Evolutionary conservation across 2,888 invertebrate species (phyloP).

Genomic region (Nephrotoma flavescens): DNA sequence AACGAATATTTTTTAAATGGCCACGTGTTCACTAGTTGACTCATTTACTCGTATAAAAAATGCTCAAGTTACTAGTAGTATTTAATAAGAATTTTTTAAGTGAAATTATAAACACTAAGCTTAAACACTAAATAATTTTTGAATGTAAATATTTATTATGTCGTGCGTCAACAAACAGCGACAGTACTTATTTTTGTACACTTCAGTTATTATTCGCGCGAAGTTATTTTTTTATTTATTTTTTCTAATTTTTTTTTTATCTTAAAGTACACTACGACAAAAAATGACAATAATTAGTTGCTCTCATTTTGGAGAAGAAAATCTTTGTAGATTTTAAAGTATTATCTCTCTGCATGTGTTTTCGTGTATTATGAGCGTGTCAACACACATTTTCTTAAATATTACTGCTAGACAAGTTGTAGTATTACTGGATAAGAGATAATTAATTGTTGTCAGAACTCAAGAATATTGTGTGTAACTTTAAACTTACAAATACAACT

Average conservation of each 20-base stretch:
- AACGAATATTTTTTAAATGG: background rate
- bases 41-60: background rate
- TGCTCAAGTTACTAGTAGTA: background rate
- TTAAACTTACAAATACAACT: too few relatives aligned
- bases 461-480: too few relatives aligned
- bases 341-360: background rate
- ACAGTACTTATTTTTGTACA: background rate
- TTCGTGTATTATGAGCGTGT: background rate
- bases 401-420: background rate
- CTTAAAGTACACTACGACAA: background rate
- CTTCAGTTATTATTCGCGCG: background rate
- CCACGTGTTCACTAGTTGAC: background rate
- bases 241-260: background rate
- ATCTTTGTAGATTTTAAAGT: background rate
- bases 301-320: background rate
- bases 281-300: background rate
- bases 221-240: background rate
- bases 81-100: background rate
- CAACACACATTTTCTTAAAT: background rate
- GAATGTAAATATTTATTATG: background rate
- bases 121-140: background rate
- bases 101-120: background rate
- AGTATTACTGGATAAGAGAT: too few relatives aligned
- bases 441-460: too few relatives aligned
- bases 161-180: background rate